Evolutionary conservation across 1,140 invertebrate species (phyloP), one percentile per base, ranked within the genome.

Genomic region (Rhopalosiphum maidis): DNA sequence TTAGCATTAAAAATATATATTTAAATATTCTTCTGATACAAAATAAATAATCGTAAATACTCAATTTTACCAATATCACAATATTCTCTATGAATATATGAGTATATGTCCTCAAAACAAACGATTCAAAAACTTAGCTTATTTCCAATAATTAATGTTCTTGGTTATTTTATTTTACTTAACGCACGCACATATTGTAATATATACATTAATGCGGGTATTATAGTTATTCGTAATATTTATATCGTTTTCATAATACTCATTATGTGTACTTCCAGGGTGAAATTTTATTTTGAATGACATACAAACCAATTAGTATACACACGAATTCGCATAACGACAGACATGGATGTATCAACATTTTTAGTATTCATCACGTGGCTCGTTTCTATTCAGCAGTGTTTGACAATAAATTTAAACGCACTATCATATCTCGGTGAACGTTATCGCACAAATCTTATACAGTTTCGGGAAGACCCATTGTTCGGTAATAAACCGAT

Each of bases 401-500:
- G 68, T 83, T 46, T 48, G 21, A 21, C 43, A 0, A 15, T 83
- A 35, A 82, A 77, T 48, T n/a, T 92, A 30, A 82, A 92, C 22
- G 43, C 85, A 6, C 51, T 87, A 8, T 11, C 86, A 18, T 89
- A 60, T 30, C 37, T 89, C 1, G 60, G 93, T 54, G 41, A 93
- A 15, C 21, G 95, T 94, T 95, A 93, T 48, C 94, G 91, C 2
- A 43, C 82, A 51, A 93, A 93, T 25, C 48, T 93, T 1, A 89
- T 94, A n/a, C 91, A 51, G 3, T 94, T 94, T 46, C 93, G 94
- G 25, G 94, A 94, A 68, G 94, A 94, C 35, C 51, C 93, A 8
- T n/a, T 94, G 23, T 93, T 94, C 54, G 90, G 93, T 37, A 93
- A 94, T 25, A 93, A 93, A 15, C 94, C 94, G 8, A 94, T 94